Evolutionary conservation across 1,140 invertebrate species (phyloP).

Genomic region (Nylanderia fulva): DNA sequence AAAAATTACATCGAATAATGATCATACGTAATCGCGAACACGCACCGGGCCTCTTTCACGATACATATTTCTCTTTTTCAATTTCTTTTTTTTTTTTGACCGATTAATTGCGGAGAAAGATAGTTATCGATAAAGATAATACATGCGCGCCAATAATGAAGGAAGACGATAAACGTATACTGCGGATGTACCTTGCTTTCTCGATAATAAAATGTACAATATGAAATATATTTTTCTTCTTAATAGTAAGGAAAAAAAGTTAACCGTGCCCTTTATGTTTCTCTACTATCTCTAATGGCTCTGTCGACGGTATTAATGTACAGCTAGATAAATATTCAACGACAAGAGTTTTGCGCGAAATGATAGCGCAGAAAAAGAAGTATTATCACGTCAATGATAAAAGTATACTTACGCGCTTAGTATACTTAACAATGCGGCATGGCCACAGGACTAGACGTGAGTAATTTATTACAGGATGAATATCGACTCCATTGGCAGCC

Average conservation of each 20-base stretch:
- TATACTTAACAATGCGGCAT: slow-evolving; percentile 15
- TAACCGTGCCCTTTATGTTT: not conserved
- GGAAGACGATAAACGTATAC: slow-evolving; percentile 23
- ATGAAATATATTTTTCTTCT: not conserved
- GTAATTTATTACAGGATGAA: slow-evolving; percentile 51
- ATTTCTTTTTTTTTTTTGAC: too few relatives aligned
- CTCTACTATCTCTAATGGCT: not conserved
- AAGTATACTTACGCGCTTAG: not conserved
- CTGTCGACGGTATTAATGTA: not conserved
- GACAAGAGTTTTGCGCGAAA: not conserved
- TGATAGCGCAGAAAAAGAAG: not conserved
- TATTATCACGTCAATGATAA: not conserved
- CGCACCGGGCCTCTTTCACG: slow-evolving; percentile 60
- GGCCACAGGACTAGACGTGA: not conserved
- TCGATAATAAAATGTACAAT: slow-evolving; percentile 30
- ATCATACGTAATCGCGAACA: slow-evolving; percentile 66
- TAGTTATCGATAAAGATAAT: slow-evolving; percentile 65
- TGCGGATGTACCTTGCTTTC: slow-evolving; percentile 7
- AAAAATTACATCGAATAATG: slow-evolving; percentile 66
- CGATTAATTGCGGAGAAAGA: slow-evolving; percentile 32
- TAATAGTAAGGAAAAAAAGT: not conserved
- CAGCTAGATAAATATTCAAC: slow-evolving; percentile 23
- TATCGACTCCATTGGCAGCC: slow-evolving; percentile 41
- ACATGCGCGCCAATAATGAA: slow-evolving; percentile 43
- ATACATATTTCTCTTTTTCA: slow-evolving; percentile 40